Conservation (phyloP, 2,113 vertebrate species). For the Nematolebias whitei region DNA sequence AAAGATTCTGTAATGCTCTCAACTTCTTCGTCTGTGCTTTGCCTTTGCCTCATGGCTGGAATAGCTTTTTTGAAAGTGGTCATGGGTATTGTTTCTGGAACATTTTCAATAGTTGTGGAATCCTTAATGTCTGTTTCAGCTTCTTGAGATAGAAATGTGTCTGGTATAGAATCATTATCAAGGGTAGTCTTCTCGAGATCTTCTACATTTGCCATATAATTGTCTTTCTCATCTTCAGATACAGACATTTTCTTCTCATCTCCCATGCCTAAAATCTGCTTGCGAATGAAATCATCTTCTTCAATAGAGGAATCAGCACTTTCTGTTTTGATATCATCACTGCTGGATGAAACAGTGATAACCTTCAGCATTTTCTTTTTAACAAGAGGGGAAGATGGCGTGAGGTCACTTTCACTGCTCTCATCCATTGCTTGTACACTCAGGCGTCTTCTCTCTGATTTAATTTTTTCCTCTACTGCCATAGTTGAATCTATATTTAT, state of each 20-base stretch:
- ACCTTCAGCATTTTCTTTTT: slow-evolving; percentile 81
- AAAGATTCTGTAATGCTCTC: slow-evolving; percentile 94
- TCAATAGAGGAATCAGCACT: slow-evolving; percentile 83
- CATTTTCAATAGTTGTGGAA: slow-evolving; percentile 81
- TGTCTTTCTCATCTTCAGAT: slow-evolving; percentile 89
- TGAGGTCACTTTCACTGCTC: slow-evolving; percentile 89
- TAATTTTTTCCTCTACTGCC: slow-evolving; percentile 59
- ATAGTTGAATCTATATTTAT: slow-evolving; percentile 57
- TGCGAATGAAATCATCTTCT: slow-evolving; percentile 92
- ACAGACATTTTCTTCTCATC: slow-evolving; percentile 87
- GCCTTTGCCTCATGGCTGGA: slow-evolving; percentile 76
- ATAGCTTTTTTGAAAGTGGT: slow-evolving; percentile 64
- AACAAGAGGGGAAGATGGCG: slow-evolving; percentile 79
- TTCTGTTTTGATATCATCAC: slow-evolving; percentile 87
- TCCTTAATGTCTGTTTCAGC: slow-evolving; percentile 79
- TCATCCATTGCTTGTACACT: slow-evolving; percentile 83
- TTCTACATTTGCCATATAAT: slow-evolving; percentile 75
- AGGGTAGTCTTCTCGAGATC: slow-evolving; percentile 65
- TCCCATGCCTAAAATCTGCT: slow-evolving; percentile 93
- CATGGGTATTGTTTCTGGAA: slow-evolving; percentile 68
- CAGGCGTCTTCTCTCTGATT: slow-evolving; percentile 76
- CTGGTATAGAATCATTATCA: slow-evolving; percentile 74
- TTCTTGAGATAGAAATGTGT: slow-evolving; percentile 75
- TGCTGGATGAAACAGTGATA: slow-evolving; percentile 87
- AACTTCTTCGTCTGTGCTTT: slow-evolving; percentile 89